These are phyloP conservation scores for Copidosoma aretas DNA, from an alignment of 2,888 invertebrate species.

Conservation along the genomic window DNA sequence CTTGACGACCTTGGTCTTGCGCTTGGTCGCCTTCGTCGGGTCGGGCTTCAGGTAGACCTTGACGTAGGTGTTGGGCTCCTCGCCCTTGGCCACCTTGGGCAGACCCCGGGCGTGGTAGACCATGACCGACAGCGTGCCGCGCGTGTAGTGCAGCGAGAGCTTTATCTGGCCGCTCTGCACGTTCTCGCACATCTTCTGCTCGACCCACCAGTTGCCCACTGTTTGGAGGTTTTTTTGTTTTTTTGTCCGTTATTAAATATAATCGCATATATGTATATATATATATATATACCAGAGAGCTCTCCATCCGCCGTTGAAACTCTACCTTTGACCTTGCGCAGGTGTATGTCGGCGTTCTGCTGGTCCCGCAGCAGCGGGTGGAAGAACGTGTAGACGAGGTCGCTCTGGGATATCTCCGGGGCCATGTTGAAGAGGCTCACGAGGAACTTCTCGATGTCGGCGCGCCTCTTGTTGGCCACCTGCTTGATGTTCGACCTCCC, in stretches of 20 bases:
- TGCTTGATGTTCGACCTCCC: constrained; percentile 94
- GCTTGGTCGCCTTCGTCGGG: constrained; percentile 88
- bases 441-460: constrained; percentile 88
- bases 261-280: too few species aligned
- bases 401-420: constrained; percentile 93
- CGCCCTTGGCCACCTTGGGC: constrained; percentile 77
- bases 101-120: constrained; percentile 91
- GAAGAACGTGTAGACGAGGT: constrained; percentile 98
- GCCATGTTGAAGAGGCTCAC: constrained; percentile 84
- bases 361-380: constrained; percentile 95
- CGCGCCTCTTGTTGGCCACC: constrained; percentile 91
- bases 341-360: constrained; percentile 83
- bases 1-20: constrained; percentile 93
- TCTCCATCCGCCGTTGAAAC: constrained; percentile 34
- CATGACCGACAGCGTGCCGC: constrained; percentile 80
- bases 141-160: constrained; percentile 77
- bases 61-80: constrained; percentile 88
- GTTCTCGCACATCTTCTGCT: constrained; percentile 56
- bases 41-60: constrained; percentile 95
- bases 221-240: background rate
- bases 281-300: too few species aligned
- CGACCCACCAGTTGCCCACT: constrained; percentile 62
- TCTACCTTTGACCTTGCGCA: constrained; percentile 82
- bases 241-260: background rate
- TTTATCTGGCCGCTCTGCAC: constrained; percentile 76